Conservation (phyloP, 2,113 vertebrate genomes). For the Pantherophis guttatus region DNA sequence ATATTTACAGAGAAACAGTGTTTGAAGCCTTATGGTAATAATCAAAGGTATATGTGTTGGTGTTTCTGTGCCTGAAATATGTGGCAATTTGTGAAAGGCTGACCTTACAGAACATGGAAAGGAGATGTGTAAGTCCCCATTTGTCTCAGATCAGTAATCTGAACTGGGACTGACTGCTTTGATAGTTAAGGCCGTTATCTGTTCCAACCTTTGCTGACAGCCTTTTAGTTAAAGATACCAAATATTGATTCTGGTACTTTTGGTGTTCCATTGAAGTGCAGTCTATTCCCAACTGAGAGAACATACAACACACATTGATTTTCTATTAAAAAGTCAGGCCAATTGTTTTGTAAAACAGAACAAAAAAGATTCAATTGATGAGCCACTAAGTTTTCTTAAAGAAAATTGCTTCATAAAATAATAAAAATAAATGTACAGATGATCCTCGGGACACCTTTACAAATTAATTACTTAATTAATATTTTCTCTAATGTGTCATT, state of each 20-base stretch:
- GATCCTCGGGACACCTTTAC: neutral
- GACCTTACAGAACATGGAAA: neutral
- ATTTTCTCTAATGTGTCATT: constrained; percentile 17
- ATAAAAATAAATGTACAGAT: neutral
- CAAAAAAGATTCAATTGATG: neutral
- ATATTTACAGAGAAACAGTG: neutral
- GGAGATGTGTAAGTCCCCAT: neutral
- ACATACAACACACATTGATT: constrained; percentile 16
- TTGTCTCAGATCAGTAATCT: neutral
- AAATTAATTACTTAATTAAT: neutral
- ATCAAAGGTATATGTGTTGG: neutral
- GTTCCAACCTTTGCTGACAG: neutral
- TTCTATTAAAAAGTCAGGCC: constrained; percentile 21
- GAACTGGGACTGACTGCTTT: neutral
- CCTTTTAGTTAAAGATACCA: neutral
- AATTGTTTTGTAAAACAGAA: constrained; percentile 15
- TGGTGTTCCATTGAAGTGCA: neutral
- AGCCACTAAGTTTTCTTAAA: neutral
- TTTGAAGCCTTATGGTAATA: neutral
- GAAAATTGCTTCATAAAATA: constrained; percentile 8
- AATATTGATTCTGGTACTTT: neutral
- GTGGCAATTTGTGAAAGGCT: neutral
- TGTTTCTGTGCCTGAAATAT: neutral
- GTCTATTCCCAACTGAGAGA: neutral
- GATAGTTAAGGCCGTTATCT: neutral